These are phyloP conservation scores for Sialia sialis DNA, from an alignment of 2,113 vertebrate species.

Conservation along the genomic window DNA sequence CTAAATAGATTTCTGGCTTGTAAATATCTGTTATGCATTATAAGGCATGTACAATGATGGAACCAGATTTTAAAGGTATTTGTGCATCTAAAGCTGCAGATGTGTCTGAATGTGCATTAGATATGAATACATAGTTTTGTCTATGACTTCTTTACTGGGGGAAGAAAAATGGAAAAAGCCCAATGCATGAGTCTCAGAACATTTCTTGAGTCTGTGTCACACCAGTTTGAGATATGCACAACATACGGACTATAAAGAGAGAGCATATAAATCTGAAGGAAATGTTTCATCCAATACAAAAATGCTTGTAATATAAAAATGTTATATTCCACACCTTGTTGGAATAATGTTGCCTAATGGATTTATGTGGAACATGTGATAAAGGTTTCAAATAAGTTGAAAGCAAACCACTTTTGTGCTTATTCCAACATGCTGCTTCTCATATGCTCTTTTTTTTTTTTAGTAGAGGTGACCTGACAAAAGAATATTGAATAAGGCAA, in stretches of 20 bases:
- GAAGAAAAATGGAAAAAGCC: background rate
- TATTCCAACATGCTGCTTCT: background rate
- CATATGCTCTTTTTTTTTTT: background rate
- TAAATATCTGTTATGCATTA: background rate
- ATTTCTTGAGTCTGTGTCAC: background rate
- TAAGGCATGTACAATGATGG: background rate
- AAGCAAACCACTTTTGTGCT: background rate
- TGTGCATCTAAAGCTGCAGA: background rate
- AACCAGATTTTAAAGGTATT: background rate
- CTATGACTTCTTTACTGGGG: background rate
- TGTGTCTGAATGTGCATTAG: accelerated
- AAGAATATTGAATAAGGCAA: background rate
- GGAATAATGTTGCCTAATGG: background rate
- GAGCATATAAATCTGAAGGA: background rate
- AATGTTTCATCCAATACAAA: background rate
- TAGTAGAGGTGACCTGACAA: background rate
- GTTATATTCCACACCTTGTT: background rate
- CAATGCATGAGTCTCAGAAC: background rate
- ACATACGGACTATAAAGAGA: background rate
- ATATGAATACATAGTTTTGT: background rate
- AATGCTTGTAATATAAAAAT: background rate
- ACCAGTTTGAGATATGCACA: background rate
- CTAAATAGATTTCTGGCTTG: background rate
- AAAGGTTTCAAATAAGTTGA: background rate
- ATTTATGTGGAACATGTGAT: background rate